Percentiles rank a stretch among this genome's conserved stretches.
Conservation (phyloP, 2,888 invertebrate species). For the Ceraclea dissimilis region DNA sequence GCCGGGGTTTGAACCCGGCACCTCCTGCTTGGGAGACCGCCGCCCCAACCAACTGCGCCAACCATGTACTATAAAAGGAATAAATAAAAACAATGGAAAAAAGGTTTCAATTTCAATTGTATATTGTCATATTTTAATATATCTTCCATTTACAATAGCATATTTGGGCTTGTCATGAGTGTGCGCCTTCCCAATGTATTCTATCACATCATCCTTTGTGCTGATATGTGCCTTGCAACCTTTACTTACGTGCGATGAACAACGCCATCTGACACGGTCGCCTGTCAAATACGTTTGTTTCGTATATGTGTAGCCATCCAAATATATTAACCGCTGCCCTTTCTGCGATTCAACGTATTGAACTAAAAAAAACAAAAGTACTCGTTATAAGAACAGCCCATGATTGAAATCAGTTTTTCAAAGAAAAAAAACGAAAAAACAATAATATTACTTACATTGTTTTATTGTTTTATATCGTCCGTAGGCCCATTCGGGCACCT, state of each 20-base stretch:
- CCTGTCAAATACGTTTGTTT: background rate
- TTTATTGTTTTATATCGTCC: too few relatives aligned
- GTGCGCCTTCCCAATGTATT: background rate
- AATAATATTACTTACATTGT: too few relatives aligned
- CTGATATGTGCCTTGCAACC: background rate
- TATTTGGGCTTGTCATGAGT: background rate
- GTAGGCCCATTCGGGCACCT: too few relatives aligned
- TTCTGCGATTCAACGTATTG: background rate
- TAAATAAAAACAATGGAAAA: too few relatives aligned
- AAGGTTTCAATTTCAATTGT: too few relatives aligned
- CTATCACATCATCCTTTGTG: background rate
- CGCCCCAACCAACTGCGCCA: too few relatives aligned
- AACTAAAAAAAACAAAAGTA: background rate
- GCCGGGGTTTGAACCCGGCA: too few relatives aligned
- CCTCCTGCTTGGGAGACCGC: too few relatives aligned
- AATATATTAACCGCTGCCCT: background rate
- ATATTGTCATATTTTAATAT: background rate
- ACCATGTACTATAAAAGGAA: too few relatives aligned
- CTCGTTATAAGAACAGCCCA: background rate
- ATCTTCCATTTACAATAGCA: background rate
- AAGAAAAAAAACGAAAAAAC: too few relatives aligned
- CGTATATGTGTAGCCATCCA: background rate
- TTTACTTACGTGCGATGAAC: background rate
- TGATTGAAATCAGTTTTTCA: too few relatives aligned
- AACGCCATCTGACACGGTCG: background rate